A percentile compares a stretch with the other conserved stretches of the same genome.
phyloP scores from a whole-genome alignment of 2,797 vertebrate genomes.

The Ciconia nigra region DNA sequence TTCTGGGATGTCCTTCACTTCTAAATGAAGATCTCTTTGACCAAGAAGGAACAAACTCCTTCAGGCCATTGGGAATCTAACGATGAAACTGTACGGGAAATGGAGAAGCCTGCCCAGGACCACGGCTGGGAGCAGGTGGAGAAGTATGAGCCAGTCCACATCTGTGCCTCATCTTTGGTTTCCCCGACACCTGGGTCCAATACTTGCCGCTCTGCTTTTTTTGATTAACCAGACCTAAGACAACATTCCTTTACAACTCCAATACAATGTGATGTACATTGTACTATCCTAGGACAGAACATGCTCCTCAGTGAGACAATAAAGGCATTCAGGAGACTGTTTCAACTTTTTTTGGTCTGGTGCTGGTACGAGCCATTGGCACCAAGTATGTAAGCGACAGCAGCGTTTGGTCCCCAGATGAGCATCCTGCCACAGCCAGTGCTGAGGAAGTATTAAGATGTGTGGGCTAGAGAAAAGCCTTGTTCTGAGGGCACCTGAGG shows the following conservation, averaged over 20 bases:
- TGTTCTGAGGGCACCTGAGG: not conserved
- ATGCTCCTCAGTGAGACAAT: not conserved
- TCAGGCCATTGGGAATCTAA: not conserved
- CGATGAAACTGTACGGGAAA: not conserved
- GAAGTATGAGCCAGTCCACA: not conserved
- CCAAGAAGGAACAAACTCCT: not conserved
- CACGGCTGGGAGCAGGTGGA: not conserved
- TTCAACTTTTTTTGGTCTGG: not conserved
- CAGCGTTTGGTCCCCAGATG: too few species aligned
- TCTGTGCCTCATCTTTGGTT: not conserved
- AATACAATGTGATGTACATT: rapidly evolving
- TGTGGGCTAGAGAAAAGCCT: not conserved
- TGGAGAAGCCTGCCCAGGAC: not conserved
- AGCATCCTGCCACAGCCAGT: not conserved
- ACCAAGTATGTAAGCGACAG: not conserved
- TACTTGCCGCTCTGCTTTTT: not conserved
- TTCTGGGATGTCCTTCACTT: not conserved
- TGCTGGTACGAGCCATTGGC: not conserved
- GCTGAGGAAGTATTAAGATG: not conserved
- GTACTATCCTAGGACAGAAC: not conserved
- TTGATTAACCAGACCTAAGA: not conserved
- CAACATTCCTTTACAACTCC: not conserved
- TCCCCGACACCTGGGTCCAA: not conserved
- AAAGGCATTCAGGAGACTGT: not conserved
- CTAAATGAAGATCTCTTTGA: not conserved